Percentiles rank a stretch among this genome's conserved stretches.
phyloP scores from a whole-genome alignment of 2,888 invertebrate genomes.

The Volucella zonaria region DNA sequence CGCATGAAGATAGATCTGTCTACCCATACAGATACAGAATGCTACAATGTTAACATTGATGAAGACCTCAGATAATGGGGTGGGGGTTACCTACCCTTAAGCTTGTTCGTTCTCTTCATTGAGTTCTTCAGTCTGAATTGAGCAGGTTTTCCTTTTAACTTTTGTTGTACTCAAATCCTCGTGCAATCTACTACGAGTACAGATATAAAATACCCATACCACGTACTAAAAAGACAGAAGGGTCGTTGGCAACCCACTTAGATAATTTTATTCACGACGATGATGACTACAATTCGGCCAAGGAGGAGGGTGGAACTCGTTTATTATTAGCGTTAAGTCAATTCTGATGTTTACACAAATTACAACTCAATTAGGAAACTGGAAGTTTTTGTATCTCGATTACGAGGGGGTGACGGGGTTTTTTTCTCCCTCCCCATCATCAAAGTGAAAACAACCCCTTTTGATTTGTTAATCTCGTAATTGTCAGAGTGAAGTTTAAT shows the following conservation, averaged over 20 bases:
- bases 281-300: constrained; percentile 30
- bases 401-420: constrained; percentile 23
- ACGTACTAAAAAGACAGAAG: constrained; percentile 21
- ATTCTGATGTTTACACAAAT: constrained; percentile 77
- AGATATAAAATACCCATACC: constrained; percentile 44
- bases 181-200: constrained; percentile 38
- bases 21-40: constrained; percentile 38
- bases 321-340: constrained; percentile 76
- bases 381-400: constrained; percentile 52
- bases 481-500: constrained; percentile 68
- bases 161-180: constrained; percentile 48
- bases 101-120: constrained; percentile 6
- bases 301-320: constrained; percentile 39
- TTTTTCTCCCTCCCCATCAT: neutral
- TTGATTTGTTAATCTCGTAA: constrained; percentile 71
- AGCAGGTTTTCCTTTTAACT: constrained; percentile 74
- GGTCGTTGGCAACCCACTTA: constrained; percentile 64
- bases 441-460: constrained; percentile 39
- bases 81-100: constrained; percentile 27
- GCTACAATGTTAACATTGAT: constrained; percentile 65
- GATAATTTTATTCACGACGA: constrained; percentile 69
- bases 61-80: constrained; percentile 36
- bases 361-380: constrained; percentile 76
- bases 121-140: constrained; percentile 65
- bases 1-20: constrained; percentile 56